phyloP scores from a whole-genome alignment of 37 sponge, comb jelly and placozoan species.

The Mnemiopsis leidyi region DNA sequence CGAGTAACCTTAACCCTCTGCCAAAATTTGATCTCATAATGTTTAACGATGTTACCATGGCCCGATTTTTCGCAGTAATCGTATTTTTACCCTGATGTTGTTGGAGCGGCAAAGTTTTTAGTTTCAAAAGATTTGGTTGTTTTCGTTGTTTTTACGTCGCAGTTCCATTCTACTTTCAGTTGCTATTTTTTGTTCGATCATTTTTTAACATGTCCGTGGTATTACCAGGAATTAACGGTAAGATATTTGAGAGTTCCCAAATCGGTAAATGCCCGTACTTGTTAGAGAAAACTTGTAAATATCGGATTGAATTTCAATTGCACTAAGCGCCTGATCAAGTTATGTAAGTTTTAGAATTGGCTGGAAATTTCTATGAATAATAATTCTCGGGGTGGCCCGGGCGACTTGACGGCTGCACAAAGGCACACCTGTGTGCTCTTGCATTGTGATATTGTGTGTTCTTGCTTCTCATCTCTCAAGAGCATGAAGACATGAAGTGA shows the following conservation, averaged over 20 bases:
- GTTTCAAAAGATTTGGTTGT: background rate
- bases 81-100: background rate
- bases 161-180: background rate
- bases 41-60: background rate
- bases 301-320: background rate
- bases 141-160: background rate
- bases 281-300: no score
- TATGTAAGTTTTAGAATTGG: background rate
- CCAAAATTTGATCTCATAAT: background rate
- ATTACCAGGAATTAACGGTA: background rate
- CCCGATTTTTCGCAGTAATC: background rate
- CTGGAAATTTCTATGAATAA: background rate
- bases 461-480: no score
- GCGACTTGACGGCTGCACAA: no score
- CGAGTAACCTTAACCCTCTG: background rate
- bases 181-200: background rate
- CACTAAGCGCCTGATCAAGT: no score
- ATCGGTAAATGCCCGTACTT: background rate
- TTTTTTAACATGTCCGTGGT: background rate
- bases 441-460: no score
- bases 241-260: background rate
- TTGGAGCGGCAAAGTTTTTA: background rate
- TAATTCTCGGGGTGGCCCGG: background rate
- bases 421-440: no score
- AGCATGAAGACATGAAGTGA: no score